These are phyloP conservation scores for Cavia aperea DNA, from an alignment of 2,113 vertebrate species.

Conservation along the genomic window DNA sequence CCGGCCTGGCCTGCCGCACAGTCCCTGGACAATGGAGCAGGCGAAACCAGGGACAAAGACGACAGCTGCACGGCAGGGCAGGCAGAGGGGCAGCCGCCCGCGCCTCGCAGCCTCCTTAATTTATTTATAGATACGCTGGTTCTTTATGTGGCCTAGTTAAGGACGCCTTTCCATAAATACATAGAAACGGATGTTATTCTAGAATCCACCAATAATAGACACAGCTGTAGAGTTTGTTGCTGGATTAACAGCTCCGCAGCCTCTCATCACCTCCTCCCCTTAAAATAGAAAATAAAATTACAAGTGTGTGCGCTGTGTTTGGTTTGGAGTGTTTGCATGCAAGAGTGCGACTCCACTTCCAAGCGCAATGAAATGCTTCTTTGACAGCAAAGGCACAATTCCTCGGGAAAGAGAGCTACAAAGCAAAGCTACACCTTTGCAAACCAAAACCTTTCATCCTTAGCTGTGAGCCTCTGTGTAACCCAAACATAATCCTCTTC, in stretches of 20 bases:
- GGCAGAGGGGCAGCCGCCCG: conserved; percentile 51
- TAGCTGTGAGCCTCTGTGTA: conserved; percentile 53
- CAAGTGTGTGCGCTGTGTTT: conserved; percentile 28
- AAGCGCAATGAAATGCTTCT: conserved; percentile 17
- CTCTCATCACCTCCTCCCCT: background rate
- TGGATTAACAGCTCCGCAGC: conserved; percentile 37
- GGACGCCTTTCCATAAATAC: conserved; percentile 75
- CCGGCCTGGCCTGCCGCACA: conserved; percentile 5
- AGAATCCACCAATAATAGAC: conserved; percentile 70
- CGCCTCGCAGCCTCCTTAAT: conserved; percentile 74
- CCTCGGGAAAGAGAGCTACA: background rate
- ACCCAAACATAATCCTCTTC: conserved; percentile 54
- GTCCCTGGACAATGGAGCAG: conserved; percentile 75
- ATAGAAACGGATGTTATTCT: conserved; percentile 78
- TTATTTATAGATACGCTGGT: conserved; percentile 82
- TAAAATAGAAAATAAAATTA: conserved; percentile 39
- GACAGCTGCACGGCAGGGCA: conserved; percentile 81
- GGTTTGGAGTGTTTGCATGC: conserved; percentile 41
- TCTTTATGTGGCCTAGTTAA: conserved; percentile 73
- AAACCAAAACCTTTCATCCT: conserved; percentile 38
- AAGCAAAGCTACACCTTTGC: background rate
- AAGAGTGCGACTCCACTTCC: background rate
- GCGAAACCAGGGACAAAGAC: conserved; percentile 80
- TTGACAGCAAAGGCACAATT: background rate
- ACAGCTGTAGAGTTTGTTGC: conserved; percentile 69